Conservation (phyloP, 2,113 vertebrate genomes). For the Egretta garzetta region DNA sequence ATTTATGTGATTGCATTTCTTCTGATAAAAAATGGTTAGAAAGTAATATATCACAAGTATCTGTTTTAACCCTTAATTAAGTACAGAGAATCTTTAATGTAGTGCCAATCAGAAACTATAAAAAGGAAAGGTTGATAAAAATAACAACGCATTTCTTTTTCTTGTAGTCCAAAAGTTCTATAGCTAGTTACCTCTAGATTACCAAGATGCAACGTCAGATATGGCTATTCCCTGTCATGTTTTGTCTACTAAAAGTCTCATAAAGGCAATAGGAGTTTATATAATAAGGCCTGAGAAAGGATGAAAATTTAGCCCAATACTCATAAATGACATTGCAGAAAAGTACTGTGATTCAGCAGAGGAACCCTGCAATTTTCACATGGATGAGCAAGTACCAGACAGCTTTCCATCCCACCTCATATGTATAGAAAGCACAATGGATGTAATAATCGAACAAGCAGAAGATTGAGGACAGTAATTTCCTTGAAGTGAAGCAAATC, state of each 20-base stretch:
- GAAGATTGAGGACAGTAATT: not conserved
- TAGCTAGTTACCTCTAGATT: not conserved
- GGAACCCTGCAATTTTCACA: not conserved
- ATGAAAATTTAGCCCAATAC: not conserved
- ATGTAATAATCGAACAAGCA: not conserved
- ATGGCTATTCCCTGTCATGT: not conserved
- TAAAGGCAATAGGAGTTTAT: not conserved
- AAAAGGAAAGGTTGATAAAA: not conserved
- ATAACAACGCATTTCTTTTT: not conserved
- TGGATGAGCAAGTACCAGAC: not conserved
- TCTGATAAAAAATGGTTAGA: not conserved
- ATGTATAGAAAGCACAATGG: not conserved
- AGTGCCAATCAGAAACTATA: not conserved
- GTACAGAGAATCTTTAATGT: not conserved
- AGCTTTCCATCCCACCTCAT: not conserved
- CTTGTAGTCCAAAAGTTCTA: not conserved
- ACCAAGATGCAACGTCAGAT: not conserved
- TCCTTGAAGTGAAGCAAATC: not conserved
- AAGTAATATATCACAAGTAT: not conserved
- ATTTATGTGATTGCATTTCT: not conserved
- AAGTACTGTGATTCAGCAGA: not conserved
- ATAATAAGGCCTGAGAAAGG: not conserved
- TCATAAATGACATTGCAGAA: not conserved
- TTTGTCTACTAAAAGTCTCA: not conserved
- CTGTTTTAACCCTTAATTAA: not conserved